phyloP scores from a whole-genome alignment of 2,888 invertebrate genomes.

The Metopia argyrocephala region DNA sequence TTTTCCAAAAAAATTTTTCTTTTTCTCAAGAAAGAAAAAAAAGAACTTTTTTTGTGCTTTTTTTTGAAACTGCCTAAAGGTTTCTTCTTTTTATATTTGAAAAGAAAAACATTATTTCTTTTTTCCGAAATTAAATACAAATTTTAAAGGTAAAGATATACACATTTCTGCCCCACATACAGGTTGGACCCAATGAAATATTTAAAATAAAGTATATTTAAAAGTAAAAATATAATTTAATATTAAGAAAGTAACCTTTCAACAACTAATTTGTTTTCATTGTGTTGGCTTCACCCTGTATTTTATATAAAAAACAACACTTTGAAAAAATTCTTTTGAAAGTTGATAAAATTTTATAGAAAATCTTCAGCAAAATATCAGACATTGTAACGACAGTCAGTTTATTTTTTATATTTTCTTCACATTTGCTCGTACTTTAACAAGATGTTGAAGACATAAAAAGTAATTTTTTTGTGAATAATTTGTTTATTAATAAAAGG shows the following conservation, averaged over 20 bases:
- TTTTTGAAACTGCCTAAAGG: slow-evolving; percentile 46
- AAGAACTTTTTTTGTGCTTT: too few species aligned
- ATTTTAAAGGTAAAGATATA: background rate
- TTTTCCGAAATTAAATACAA: slow-evolving; percentile 2
- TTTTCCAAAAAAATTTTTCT: slow-evolving; percentile 35
- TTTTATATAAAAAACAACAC: background rate
- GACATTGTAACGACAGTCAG: slow-evolving; percentile 12
- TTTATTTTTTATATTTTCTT: background rate
- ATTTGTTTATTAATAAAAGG: background rate
- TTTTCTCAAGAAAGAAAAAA: too few species aligned
- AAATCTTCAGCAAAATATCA: background rate
- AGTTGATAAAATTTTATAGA: background rate
- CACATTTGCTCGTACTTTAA: background rate
- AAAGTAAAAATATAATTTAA: slow-evolving; percentile 4
- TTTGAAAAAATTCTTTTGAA: background rate
- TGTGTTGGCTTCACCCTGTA: background rate
- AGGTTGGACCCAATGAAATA: too few species aligned
- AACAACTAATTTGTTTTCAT: background rate
- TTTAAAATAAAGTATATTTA: background rate
- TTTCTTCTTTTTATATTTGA: slow-evolving; percentile 20
- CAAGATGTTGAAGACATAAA: background rate
- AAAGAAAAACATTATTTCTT: slow-evolving; percentile 34
- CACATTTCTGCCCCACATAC: background rate
- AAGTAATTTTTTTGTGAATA: background rate
- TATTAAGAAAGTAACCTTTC: too few species aligned